A percentile compares a stretch with the other conserved stretches of the same genome.
Conservation (phyloP, 2,797 vertebrate genomes). For the Onychomys leucogaster region DNA sequence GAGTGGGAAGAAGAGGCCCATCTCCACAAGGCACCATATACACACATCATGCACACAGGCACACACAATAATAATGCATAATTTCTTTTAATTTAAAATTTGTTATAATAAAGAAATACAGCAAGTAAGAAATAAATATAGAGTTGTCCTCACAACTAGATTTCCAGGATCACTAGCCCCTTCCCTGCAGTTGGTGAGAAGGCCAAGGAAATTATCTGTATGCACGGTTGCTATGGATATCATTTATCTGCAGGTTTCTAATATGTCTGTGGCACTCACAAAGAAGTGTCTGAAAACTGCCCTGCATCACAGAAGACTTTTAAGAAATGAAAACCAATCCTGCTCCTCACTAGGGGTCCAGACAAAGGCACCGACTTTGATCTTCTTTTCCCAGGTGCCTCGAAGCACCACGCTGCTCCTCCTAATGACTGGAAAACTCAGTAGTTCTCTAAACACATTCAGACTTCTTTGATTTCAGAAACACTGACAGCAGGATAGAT, state of each 20-base stretch:
- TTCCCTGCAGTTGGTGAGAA: background rate
- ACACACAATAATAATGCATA: background rate
- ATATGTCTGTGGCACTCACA: background rate
- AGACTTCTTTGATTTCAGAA: background rate
- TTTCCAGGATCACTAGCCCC: background rate
- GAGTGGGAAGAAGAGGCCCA: background rate
- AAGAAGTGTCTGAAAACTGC: background rate
- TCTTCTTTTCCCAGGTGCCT: background rate
- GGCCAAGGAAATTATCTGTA: background rate
- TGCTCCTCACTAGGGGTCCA: background rate
- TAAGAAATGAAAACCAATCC: background rate
- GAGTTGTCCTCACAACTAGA: background rate
- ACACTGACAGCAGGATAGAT: background rate
- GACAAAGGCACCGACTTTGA: background rate
- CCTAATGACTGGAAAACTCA: background rate
- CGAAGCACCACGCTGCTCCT: background rate
- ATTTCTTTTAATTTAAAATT: background rate
- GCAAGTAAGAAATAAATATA: background rate
- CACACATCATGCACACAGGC: background rate
- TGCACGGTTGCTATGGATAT: background rate
- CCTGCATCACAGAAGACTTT: background rate
- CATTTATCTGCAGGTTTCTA: constrained; percentile 3
- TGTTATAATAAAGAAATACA: background rate
- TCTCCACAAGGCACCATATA: background rate
- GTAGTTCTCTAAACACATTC: background rate